phyloP scores from a whole-genome alignment of 2,113 vertebrate species.

The Australoheros scitulus region DNA sequence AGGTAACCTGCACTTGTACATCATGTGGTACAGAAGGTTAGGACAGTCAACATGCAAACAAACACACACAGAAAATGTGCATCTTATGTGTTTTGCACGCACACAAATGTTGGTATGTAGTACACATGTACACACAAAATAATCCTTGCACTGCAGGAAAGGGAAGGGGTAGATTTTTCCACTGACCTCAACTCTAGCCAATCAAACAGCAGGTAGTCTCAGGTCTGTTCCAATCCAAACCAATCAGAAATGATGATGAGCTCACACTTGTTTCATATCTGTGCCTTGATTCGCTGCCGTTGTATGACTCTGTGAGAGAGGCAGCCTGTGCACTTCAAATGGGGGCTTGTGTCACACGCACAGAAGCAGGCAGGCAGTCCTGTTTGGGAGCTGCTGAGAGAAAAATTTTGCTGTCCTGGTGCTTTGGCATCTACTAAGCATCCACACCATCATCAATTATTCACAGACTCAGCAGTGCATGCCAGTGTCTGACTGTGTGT shows the following conservation, averaged over 20 bases:
- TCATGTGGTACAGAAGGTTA: conserved; percentile 43
- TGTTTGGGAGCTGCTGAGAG: conserved; percentile 89
- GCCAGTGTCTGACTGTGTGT: conserved; percentile 1
- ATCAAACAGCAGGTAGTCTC: conserved; percentile 74
- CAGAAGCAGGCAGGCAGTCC: conserved; percentile 78
- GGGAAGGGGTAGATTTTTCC: conserved; percentile 44
- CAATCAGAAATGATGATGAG: conserved; percentile 79
- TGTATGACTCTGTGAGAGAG: conserved; percentile 69
- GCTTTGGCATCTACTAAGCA: conserved; percentile 83
- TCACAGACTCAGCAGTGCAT: conserved; percentile 75
- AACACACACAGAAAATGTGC: background rate
- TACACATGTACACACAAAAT: background rate
- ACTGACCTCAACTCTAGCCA: conserved; percentile 55
- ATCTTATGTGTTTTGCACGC: background rate
- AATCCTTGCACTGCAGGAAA: conserved; percentile 43
- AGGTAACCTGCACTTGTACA: conserved; percentile 52
- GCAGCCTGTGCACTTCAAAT: conserved; percentile 77
- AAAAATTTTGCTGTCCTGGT: conserved; percentile 79
- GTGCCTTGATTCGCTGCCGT: conserved; percentile 81
- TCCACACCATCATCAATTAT: conserved; percentile 85
- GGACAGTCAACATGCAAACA: background rate
- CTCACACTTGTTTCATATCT: conserved; percentile 61
- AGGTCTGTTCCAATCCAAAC: conserved; percentile 55
- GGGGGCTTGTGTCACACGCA: conserved; percentile 76
- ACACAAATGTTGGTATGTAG: background rate